A percentile compares a stretch with the other conserved stretches of the same genome.
Evolutionary conservation across 1,140 invertebrate species (phyloP).

Genomic region (Drosophila suzukii): DNA sequence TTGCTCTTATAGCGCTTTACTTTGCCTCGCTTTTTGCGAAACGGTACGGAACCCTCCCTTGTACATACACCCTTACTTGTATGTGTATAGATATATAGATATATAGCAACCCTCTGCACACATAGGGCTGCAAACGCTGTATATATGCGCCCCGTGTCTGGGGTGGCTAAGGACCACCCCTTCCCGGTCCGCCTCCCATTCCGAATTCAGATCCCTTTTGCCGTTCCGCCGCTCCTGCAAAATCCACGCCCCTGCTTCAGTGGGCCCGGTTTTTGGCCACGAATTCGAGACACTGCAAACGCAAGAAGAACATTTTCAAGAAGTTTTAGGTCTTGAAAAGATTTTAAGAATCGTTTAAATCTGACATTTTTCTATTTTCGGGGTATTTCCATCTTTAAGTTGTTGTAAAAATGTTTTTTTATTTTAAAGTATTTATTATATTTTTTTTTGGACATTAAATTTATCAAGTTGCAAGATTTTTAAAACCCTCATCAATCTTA

Average conservation of each 20-base stretch:
- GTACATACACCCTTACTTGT: constrained; percentile 3
- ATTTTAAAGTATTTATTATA: background rate
- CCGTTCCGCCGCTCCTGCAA: constrained; percentile 1
- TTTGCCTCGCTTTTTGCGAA: constrained; percentile 66
- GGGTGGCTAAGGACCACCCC: constrained; percentile 34
- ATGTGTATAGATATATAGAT: background rate
- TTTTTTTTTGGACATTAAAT: background rate
- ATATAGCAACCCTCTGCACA: constrained; percentile 27
- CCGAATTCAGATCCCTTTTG: background rate
- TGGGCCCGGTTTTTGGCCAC: constrained; percentile 2
- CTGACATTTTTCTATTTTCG: too few relatives aligned
- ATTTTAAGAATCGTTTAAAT: too few relatives aligned
- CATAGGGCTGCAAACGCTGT: constrained; percentile 5
- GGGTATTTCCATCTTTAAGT: too few relatives aligned
- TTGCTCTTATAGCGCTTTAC: constrained; percentile 83
- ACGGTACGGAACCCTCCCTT: constrained; percentile 36
- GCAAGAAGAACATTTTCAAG: background rate
- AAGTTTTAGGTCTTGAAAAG: too few relatives aligned
- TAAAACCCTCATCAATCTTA: too few relatives aligned
- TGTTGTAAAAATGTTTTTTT: background rate
- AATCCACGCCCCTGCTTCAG: constrained; percentile 18
- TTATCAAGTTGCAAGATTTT: too few relatives aligned
- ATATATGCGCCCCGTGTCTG: constrained; percentile 8
- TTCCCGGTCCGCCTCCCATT: background rate
- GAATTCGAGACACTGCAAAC: background rate